These are phyloP conservation scores for Scaptomyza cyrtandrae DNA, from an alignment of 2,888 invertebrate species.

Conservation along the genomic window DNA sequence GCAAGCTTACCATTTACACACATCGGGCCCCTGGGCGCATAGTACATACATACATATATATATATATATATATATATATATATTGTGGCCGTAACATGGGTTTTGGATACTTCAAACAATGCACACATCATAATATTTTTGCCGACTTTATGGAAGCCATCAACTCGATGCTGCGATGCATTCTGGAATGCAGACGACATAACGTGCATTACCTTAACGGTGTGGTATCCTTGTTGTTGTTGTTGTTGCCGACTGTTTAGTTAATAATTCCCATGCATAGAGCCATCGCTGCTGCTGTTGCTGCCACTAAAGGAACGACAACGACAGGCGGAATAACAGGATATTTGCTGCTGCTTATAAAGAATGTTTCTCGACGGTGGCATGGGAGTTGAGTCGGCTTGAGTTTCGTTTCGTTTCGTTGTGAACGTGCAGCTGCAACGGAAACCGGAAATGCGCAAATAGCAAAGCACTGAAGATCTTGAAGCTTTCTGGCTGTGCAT, in stretches of 20 bases:
- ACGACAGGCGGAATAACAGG: constrained; percentile 61
- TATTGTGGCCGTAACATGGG: neutral
- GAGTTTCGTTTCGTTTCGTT: constrained; percentile 7
- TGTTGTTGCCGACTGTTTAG: constrained; percentile 56
- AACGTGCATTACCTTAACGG: constrained; percentile 59
- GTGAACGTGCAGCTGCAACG: constrained; percentile 70
- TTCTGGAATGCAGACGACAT: constrained; percentile 54
- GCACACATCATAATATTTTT: constrained; percentile 62
- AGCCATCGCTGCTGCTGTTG: constrained; percentile 40
- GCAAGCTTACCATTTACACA: neutral
- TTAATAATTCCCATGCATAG: constrained; percentile 78
- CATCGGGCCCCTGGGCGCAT: constrained; percentile 6
- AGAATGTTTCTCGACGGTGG: constrained; percentile 51
- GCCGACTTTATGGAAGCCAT: constrained; percentile 52
- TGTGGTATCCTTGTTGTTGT: constrained; percentile 32
- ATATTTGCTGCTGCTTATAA: constrained; percentile 70
- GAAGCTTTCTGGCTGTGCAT: constrained; percentile 52
- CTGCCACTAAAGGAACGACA: constrained; percentile 7
- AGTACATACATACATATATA: too few species aligned
- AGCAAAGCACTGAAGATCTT: constrained; percentile 73
- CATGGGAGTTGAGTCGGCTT: constrained; percentile 44
- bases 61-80: neutral
- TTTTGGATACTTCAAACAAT: constrained; percentile 40
- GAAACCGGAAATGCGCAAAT: constrained; percentile 83
- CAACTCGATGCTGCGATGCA: constrained; percentile 35